Percentiles rank a stretch among this genome's conserved stretches.
Conservation (phyloP, 2,113 vertebrate genomes). For the Pantherophis guttatus region DNA sequence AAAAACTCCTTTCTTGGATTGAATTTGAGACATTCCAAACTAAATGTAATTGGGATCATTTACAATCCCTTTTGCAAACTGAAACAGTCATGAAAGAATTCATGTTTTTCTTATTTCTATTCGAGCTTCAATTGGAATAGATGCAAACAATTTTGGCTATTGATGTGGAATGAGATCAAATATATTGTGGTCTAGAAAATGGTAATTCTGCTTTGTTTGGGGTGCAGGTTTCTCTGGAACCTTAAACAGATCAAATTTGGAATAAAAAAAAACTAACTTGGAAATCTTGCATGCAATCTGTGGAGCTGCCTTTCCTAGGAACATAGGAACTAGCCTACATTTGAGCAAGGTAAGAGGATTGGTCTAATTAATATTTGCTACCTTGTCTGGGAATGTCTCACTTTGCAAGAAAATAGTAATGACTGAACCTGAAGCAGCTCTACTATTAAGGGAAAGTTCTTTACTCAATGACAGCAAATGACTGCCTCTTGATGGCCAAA, state of each 20-base stretch:
- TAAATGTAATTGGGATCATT: conserved; percentile 13
- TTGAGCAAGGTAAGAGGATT: background rate
- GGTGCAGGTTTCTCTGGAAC: background rate
- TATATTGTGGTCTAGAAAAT: background rate
- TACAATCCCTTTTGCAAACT: background rate
- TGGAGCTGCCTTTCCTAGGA: background rate
- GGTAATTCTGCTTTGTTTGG: background rate
- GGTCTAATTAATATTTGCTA: background rate
- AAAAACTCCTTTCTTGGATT: conserved; percentile 20
- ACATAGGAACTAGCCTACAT: background rate
- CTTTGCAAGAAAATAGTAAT: background rate
- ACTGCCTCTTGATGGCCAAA: background rate
- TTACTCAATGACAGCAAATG: background rate
- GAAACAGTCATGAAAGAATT: background rate
- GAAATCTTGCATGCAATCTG: background rate
- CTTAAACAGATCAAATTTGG: background rate
- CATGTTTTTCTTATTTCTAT: background rate
- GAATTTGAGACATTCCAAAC: conserved; percentile 24
- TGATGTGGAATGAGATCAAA: background rate
- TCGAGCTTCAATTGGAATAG: background rate
- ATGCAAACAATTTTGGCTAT: background rate
- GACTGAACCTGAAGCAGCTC: background rate
- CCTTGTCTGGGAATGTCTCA: background rate
- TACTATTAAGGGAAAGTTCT: background rate
- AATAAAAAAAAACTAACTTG: background rate